Conservation (phyloP, 2,113 vertebrate genomes). For the Porphyrio hochstetteri region DNA sequence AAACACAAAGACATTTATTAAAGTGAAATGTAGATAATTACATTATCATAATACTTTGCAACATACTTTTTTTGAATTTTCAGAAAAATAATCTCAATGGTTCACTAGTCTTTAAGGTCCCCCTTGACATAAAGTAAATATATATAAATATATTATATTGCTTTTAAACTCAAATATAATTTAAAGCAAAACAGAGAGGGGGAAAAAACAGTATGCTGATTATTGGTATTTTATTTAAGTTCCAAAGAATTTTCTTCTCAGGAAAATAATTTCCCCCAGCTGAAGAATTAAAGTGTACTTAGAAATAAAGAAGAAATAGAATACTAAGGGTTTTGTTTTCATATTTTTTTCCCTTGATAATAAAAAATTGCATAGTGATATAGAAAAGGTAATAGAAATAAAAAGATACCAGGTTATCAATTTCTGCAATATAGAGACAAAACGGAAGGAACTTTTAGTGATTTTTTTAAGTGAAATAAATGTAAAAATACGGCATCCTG, state of each 20-base stretch:
- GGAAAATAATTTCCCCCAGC: slow-evolving; percentile 41
- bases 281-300: slow-evolving; percentile 41
- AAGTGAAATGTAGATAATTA: not conserved
- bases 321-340: not conserved
- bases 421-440: not conserved
- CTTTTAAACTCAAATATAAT: slow-evolving; percentile 31
- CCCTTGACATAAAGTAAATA: not conserved
- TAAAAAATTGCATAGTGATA: not conserved
- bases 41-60: not conserved
- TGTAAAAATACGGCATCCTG: not conserved
- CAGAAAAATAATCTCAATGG: not conserved
- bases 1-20: not conserved
- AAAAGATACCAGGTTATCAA: not conserved
- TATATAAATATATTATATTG: not conserved
- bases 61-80: not conserved
- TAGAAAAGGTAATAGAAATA: not conserved
- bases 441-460: not conserved
- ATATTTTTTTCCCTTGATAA: not conserved
- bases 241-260: slow-evolving; percentile 55
- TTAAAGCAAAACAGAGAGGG: not conserved
- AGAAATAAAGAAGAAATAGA: slow-evolving; percentile 15
- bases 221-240: slow-evolving; percentile 40
- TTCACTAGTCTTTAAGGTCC: not conserved
- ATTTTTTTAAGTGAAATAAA: not conserved
- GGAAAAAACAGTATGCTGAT: not conserved